These are phyloP conservation scores for Candidula unifasciata DNA, from an alignment of 2,888 invertebrate genomes.

Conservation along the genomic window DNA sequence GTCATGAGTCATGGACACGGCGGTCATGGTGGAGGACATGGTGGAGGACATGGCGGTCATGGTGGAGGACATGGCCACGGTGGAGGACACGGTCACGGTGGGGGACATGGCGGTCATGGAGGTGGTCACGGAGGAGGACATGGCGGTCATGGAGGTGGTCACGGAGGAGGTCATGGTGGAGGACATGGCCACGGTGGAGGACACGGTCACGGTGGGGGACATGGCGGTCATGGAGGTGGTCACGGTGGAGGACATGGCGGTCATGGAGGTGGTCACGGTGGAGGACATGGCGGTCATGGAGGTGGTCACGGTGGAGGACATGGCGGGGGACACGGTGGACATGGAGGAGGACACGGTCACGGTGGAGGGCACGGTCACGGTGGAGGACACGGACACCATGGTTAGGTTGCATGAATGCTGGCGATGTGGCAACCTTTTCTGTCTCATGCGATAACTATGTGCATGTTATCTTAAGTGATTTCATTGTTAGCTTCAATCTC, in stretches of 20 bases:
- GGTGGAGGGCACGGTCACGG: not conserved
- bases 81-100: not conserved
- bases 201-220: not conserved
- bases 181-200: not conserved
- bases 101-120: conserved; percentile 6
- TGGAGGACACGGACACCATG: not conserved
- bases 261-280: not conserved
- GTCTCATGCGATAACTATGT: not conserved
- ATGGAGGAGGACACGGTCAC: not conserved
- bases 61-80: not conserved
- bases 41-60: not conserved
- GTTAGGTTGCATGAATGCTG: not conserved
- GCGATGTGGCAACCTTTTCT: not conserved
- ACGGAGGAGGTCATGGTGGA: conserved; percentile 5
- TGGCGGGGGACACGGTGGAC: not conserved
- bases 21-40: not conserved
- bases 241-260: conserved; percentile 4
- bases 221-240: no score
- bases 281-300: conserved; percentile 13
- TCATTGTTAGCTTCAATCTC: no score
- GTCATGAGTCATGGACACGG: conserved; percentile 28
- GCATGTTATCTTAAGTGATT: no score
- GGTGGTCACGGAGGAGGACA: conserved; percentile 13
- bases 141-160: conserved; percentile 2
- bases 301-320: not conserved